Evolutionary conservation across 2,113 vertebrate species (phyloP).

Genomic region (Romanogobio albipinnatus): DNA sequence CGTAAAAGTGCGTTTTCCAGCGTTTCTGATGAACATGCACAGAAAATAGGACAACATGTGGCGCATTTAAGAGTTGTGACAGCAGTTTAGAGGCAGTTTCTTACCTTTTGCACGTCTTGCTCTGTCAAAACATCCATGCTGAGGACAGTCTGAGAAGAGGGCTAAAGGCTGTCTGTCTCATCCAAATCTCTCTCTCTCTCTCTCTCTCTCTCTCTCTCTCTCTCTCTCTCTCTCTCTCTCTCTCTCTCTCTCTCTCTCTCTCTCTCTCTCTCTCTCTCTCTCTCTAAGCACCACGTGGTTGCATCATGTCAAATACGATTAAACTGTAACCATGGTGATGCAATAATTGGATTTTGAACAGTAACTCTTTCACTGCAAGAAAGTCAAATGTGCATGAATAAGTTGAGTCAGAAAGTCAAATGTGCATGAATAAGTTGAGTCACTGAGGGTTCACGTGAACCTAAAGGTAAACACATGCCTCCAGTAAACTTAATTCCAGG

Average conservation of each 20-base stretch:
- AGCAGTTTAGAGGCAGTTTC: conserved; percentile 24
- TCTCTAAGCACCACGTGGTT: conserved; percentile 58
- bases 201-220: neutral
- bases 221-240: conserved; percentile 21
- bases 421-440: neutral
- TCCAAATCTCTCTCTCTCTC: neutral
- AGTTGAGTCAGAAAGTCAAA: neutral
- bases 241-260: conserved; percentile 14
- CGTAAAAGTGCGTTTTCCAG: neutral
- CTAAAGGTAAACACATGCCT: neutral
- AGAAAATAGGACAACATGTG: neutral
- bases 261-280: conserved; percentile 26
- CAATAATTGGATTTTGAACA: conserved; percentile 64
- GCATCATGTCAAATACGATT: conserved; percentile 50
- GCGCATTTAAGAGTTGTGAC: neutral
- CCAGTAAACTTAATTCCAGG: neutral
- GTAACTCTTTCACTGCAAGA: neutral
- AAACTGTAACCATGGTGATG: conserved; percentile 11
- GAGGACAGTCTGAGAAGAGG: neutral
- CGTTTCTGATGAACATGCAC: neutral
- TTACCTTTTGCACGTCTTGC: conserved; percentile 78
- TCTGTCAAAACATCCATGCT: conserved; percentile 78
- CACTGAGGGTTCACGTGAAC: neutral
- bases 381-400: neutral
- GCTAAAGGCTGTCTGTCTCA: neutral